Conservation (phyloP, 2,797 vertebrate genomes). For the Pelodytes ibericus region DNA sequence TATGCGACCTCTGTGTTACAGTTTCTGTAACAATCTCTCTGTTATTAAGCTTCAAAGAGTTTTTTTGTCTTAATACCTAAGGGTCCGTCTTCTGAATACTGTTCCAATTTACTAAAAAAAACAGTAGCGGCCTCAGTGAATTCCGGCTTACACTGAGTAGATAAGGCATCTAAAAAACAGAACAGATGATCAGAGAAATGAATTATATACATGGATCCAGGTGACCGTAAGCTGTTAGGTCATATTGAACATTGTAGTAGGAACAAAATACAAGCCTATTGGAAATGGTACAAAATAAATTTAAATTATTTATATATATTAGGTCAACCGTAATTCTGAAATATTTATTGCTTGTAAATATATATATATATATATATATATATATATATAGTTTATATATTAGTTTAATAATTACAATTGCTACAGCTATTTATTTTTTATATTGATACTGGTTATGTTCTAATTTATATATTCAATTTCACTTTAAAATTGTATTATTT, state of each 20-base stretch:
- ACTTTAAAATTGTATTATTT: too few relatives aligned
- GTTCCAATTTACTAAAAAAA: conserved; percentile 47
- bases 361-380: too few relatives aligned
- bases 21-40: conserved; percentile 40
- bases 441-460: too few relatives aligned
- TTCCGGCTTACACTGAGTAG: conserved; percentile 16
- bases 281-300: too few relatives aligned
- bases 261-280: too few relatives aligned
- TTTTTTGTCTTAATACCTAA: conserved; percentile 50
- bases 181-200: conserved; percentile 22
- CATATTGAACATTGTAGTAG: conserved; percentile 13
- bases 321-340: too few relatives aligned
- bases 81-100: conserved; percentile 45
- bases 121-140: conserved; percentile 22
- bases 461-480: too few relatives aligned
- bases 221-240: conserved; percentile 29
- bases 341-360: too few relatives aligned
- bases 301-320: too few relatives aligned
- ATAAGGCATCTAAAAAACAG: conserved; percentile 6
- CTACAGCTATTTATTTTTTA: too few relatives aligned
- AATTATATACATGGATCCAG: conserved; percentile 25
- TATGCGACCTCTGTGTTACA: conserved; percentile 36
- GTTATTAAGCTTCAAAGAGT: conserved; percentile 46
- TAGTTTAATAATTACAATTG: too few relatives aligned
- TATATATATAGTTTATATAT: too few relatives aligned